Percentiles rank a stretch among this genome's conserved stretches.
phyloP scores from a whole-genome alignment of 2,113 vertebrate genomes.

The Caretta caretta region DNA sequence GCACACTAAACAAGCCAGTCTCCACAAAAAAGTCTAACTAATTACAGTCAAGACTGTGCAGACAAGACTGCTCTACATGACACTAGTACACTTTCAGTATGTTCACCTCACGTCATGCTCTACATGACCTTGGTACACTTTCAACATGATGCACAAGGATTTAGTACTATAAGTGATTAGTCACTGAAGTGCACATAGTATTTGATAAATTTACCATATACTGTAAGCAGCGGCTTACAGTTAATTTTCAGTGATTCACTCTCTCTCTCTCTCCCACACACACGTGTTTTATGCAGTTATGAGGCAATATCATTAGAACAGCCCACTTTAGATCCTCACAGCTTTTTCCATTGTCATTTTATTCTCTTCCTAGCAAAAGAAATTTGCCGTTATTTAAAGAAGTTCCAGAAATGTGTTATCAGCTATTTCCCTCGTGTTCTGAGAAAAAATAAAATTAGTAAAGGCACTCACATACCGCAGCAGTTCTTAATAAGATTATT shows the following conservation, averaged over 20 bases:
- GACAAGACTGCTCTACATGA: neutral
- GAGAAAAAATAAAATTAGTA: neutral
- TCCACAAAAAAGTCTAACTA: neutral
- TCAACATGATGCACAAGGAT: neutral
- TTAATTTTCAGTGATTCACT: neutral
- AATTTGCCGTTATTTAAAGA: neutral
- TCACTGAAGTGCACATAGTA: neutral
- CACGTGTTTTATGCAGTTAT: neutral
- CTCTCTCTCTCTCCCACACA: neutral
- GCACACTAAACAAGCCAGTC: neutral
- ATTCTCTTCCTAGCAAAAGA: neutral
- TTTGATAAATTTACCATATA: neutral
- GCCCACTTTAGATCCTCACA: neutral
- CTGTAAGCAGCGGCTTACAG: neutral
- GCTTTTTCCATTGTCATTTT: neutral
- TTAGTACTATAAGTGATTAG: neutral
- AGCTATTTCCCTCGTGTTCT: neutral
- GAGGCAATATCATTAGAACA: neutral
- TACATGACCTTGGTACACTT: neutral
- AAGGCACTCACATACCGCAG: neutral
- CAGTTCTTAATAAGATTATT: neutral
- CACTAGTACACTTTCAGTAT: neutral
- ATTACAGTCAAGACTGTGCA: constrained; percentile 1
- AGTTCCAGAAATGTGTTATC: neutral
- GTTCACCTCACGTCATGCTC: neutral